phyloP scores from a whole-genome alignment of 2,888 invertebrate species.

The Thysanoteuthis rhombus region DNA sequence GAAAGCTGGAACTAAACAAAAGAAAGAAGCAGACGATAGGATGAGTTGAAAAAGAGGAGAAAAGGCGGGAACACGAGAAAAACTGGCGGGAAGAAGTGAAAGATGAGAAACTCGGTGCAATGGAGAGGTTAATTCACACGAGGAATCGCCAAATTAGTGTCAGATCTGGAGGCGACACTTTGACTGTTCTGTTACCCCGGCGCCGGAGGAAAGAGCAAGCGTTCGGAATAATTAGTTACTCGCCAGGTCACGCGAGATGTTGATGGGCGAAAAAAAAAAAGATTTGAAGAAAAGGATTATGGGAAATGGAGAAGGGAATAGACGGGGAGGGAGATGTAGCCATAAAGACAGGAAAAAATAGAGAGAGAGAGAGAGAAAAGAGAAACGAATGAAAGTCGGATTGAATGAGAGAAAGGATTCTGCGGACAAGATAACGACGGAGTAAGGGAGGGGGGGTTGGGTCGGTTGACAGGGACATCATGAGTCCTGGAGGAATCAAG shows the following conservation, averaged over 20 bases:
- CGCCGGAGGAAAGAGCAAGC: background rate
- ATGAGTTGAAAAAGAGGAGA: background rate
- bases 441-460: background rate
- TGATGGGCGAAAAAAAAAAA: no score
- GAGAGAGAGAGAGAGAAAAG: background rate
- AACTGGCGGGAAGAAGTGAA: background rate
- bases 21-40: no score
- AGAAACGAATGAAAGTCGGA: accelerated
- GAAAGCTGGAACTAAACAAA: background rate
- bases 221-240: background rate
- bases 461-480: background rate
- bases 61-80: background rate
- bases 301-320: background rate
- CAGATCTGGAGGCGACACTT: background rate
- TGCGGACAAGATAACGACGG: background rate
- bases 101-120: background rate
- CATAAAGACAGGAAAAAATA: background rate
- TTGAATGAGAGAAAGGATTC: background rate
- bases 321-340: background rate
- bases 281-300: background rate
- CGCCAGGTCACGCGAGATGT: background rate
- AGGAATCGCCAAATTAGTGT: background rate
- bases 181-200: background rate
- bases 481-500: no score
- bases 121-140: background rate